Evolutionary conservation across 2,888 invertebrate genomes (phyloP), one percentile per base, ranked within the genome.

Genomic region (Lasioglossum malachurum): DNA sequence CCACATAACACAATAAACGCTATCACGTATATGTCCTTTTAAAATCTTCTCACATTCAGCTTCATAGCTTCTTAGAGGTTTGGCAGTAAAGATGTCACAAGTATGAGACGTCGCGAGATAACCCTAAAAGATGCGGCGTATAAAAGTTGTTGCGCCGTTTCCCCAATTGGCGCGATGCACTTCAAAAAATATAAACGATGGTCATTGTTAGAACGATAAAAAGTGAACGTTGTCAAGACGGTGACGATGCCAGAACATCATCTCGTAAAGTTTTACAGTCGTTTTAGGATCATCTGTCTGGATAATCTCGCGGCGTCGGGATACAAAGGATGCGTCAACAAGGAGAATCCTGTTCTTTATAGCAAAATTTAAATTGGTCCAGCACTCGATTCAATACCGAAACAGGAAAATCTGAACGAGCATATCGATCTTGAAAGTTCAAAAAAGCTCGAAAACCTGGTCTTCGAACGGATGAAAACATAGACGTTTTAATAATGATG

Each of bases 241-340:
- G 8, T 19, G 67, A 72, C 41, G 71, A 14, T 16, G 71, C n/a
- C 2, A 0, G 27, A 14, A 27, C 71, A 35, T 64, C 35, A 73
- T n/a, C n/a, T 67, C 73, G 67, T 77, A 77, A 46, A 64, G 46
- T 77, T 77, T 82, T 77, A 60, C 64, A 73, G 49, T 73, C 73
- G 60, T 77, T 84, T 81, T 81, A 75, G 57, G 78, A 77, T 81
- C 77, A 84, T 81, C 80, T 35, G 69, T 44, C 38, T 19, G 74
- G 78, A 78, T 84, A 72, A 72, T 72, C 71, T 72, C 71, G 71
- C 69, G 49, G n/a, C 35, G n/a, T 53, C 57, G 35, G 16, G 71
- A 53, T 46, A 72, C 71, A 64, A 23, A 44, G 60, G n/a, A 8
- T 31, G 14, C 7, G 60, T 27, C 46, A 19, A 46, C 27, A 49